Percentiles rank a stretch among this genome's conserved stretches.
These are phyloP conservation scores for Agrilus mali DNA, from an alignment of 2,888 invertebrate genomes.

Conservation along the genomic window DNA sequence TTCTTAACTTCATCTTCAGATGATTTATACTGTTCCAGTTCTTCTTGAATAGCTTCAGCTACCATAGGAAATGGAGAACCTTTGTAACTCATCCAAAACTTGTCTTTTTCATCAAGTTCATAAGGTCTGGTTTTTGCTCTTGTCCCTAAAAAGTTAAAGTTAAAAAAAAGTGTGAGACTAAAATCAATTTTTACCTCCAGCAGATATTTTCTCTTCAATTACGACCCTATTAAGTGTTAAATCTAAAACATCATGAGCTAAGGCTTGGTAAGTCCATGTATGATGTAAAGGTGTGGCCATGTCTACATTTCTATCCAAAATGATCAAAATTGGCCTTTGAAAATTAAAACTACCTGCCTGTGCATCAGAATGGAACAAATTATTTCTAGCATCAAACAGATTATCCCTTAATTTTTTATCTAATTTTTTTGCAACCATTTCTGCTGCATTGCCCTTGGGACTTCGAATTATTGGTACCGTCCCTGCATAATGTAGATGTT, in stretches of 20 bases:
- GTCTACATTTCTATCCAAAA: constrained; percentile 89
- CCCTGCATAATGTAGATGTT: constrained; percentile 34
- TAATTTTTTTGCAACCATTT: constrained; percentile 94
- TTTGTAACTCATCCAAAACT: constrained; percentile 88
- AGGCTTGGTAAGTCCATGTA: constrained; percentile 99
- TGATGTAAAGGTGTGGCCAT: constrained; percentile 97
- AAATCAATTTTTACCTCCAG: constrained; percentile 20
- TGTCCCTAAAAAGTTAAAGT: constrained; percentile 36
- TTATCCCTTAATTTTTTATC: constrained; percentile 96
- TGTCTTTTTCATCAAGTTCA: constrained; percentile 80
- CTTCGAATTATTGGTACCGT: constrained; percentile 83
- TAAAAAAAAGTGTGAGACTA: background rate
- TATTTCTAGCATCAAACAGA: constrained; percentile 91
- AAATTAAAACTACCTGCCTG: constrained; percentile 71
- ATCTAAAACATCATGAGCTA: constrained; percentile 92
- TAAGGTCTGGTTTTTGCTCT: constrained; percentile 74
- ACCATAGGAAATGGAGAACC: constrained; percentile 89
- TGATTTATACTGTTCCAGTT: constrained; percentile 79
- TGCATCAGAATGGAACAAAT: constrained; percentile 81
- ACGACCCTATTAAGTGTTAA: constrained; percentile 68
- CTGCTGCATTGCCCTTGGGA: constrained; percentile 92
- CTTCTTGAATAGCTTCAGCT: constrained; percentile 97
- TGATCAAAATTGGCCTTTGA: constrained; percentile 82
- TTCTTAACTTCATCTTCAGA: constrained; percentile 96
- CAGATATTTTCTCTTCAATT: constrained; percentile 27